phyloP scores from a whole-genome alignment of 2,113 vertebrate genomes.

The Lampris megalopsis region DNA sequence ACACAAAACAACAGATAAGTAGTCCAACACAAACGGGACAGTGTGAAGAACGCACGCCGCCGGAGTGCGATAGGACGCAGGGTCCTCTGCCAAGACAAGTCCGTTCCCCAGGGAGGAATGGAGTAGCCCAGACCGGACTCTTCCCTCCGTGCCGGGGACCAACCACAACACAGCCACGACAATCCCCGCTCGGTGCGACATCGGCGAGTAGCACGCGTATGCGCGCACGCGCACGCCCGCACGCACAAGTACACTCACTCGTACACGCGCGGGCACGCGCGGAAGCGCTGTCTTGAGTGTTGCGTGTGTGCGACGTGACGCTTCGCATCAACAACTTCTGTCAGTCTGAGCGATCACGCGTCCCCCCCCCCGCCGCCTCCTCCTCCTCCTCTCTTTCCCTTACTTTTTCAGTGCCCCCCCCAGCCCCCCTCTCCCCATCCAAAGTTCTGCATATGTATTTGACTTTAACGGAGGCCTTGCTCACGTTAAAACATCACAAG shows the following conservation, averaged over 20 bases:
- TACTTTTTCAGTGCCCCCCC: constrained; percentile 11
- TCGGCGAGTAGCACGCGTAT: not conserved
- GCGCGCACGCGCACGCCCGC: constrained; percentile 15
- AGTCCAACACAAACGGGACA: too few species aligned
- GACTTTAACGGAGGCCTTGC: constrained; percentile 52
- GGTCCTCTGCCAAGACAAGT: not conserved
- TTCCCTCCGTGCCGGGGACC: constrained; percentile 3
- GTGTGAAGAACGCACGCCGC: too few species aligned
- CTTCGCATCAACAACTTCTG: constrained; percentile 17
- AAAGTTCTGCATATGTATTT: constrained; percentile 26
- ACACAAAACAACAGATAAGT: too few species aligned
- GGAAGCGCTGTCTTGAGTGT: not conserved
- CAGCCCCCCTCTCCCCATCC: not conserved
- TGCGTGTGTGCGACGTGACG: not conserved
- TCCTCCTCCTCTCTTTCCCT: not conserved
- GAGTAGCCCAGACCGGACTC: constrained; percentile 39
- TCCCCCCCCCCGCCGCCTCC: not conserved
- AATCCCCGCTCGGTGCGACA: not conserved
- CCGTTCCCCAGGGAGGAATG: constrained; percentile 26
- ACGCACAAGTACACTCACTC: constrained; percentile 7
- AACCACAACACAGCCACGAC: constrained; percentile 5
- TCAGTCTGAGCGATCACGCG: not conserved
- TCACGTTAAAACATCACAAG: constrained; percentile 26
- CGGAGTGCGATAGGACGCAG: too few species aligned
- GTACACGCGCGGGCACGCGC: not conserved